Conservation (phyloP, 2,888 invertebrate species). For the Drosophila cognata region DNA sequence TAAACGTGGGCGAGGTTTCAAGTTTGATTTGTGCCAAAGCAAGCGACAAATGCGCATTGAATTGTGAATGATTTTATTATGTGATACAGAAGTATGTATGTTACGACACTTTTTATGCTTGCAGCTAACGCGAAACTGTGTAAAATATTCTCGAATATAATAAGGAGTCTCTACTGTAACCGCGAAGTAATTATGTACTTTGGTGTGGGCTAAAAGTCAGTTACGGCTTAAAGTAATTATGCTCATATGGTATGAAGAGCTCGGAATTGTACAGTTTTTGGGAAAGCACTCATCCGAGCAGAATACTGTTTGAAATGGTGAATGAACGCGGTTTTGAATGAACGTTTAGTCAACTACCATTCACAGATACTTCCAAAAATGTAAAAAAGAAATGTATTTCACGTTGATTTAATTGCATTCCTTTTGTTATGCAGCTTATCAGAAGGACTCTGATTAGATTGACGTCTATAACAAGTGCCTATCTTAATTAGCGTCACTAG, state of each 20-base stretch:
- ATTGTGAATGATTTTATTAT: slow-evolving; percentile 61
- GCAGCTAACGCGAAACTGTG: slow-evolving; percentile 8
- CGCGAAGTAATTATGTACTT: slow-evolving; percentile 10
- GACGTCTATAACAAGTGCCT: not conserved
- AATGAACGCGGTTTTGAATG: slow-evolving; percentile 1
- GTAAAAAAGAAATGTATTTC: not conserved
- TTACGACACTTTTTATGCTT: slow-evolving; percentile 31
- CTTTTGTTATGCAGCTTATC: too few species aligned
- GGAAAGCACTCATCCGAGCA: slow-evolving; percentile 13
- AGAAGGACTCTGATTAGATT: not conserved
- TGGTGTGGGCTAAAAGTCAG: slow-evolving; percentile 46
- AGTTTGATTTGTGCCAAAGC: slow-evolving; percentile 74
- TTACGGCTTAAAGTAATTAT: slow-evolving; percentile 17
- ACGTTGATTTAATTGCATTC: not conserved
- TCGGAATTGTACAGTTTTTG: slow-evolving; percentile 7
- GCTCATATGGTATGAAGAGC: slow-evolving; percentile 3
- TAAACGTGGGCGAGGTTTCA: slow-evolving; percentile 72
- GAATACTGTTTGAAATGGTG: slow-evolving; percentile 8
- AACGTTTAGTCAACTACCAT: not conserved
- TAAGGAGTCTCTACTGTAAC: slow-evolving; percentile 6
- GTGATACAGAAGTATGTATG: slow-evolving; percentile 35
- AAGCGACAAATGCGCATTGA: slow-evolving; percentile 68
- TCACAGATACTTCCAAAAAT: not conserved
- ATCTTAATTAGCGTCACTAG: not conserved
- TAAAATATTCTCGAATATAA: not conserved